Conservation (phyloP, 2,888 invertebrate genomes). For the Lasioglossum figueresi region DNA sequence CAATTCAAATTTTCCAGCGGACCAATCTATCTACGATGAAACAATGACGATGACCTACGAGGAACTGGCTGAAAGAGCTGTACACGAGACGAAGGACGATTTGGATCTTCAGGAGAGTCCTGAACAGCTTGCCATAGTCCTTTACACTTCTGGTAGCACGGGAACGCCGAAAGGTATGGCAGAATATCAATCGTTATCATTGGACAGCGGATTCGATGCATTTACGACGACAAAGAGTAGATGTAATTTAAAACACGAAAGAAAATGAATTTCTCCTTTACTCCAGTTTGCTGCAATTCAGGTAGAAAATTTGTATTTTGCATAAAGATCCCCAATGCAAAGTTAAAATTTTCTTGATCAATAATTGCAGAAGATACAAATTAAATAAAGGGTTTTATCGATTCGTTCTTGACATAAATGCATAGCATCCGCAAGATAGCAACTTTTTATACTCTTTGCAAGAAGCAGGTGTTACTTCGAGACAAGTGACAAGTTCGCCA, state of each 20-base stretch:
- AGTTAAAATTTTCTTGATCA: too few relatives aligned
- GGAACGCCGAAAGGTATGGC: constrained; percentile 92
- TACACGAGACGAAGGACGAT: constrained; percentile 82
- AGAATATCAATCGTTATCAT: not conserved
- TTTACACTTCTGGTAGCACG: constrained; percentile 96
- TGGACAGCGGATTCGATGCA: too few relatives aligned
- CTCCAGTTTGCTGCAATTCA: too few relatives aligned
- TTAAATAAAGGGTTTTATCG: not conserved
- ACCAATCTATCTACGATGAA: constrained; percentile 72
- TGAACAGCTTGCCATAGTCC: constrained; percentile 88
- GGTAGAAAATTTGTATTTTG: too few relatives aligned
- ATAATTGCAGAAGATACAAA: too few relatives aligned
- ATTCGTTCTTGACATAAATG: not conserved
- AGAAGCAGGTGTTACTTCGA: not conserved
- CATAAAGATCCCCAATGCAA: too few relatives aligned
- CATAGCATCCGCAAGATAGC: not conserved
- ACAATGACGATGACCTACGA: constrained; percentile 83
- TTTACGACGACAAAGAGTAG: too few relatives aligned
- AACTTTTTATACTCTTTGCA: not conserved
- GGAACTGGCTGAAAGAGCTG: constrained; percentile 85
- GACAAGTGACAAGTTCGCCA: too few relatives aligned
- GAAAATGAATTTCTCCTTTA: too few relatives aligned
- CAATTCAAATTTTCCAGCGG: constrained; percentile 61
- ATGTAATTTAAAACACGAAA: too few relatives aligned
- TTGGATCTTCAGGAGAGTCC: constrained; percentile 83